Base-by-base conservation (phyloP, 2,797 vertebrate genomes). In the Podargus strigoides region DNA sequence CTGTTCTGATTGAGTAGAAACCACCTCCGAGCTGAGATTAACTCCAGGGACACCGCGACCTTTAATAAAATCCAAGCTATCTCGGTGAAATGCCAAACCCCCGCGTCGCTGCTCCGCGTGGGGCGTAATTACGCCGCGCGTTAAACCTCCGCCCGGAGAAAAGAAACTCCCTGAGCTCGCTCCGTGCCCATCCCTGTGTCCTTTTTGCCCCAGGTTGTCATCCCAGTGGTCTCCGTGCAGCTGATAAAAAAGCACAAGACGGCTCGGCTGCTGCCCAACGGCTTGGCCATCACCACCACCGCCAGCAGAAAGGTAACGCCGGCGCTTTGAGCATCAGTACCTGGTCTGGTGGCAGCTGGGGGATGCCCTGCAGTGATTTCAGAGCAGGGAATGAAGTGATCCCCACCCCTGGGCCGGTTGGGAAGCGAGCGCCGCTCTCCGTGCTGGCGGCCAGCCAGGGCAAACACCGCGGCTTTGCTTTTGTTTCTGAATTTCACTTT, bases 211-310 rank as follows among this genome's bases (percentile, higher is more conserved):
- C 91, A 99, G 99, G 99, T 99, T 75, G 98, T 98, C 32, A 99
- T 99, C 91, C 99, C 99, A 0, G 98, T 99, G 32, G 97, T 98
- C 27, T 99, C 99, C 0, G 99, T 99, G 26, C 98, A 99, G 79
- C 97, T 99, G 96, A 98, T 99, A 89, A 99, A 99, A 96, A 99
- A 99, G 96, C 99, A 99, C 97, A 99, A 98, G 97, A 99, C 99
- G 0, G 99, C 99, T 3, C 98, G 99, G 36, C 98, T 99, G 58
- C 98, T 99, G 56, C 99, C 99, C 74, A 99, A 99, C 0, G 99
- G 99, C 74, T 96, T 99, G 88, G 99, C 98, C 64, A 99, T 99
- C 97, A 99, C 99, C 92, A 99, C 99, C 77, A 99, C 97, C 13
- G 98, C 98, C 41, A 98, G 98, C 95, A 98, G 99, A 95, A 99